These are phyloP conservation scores for Poicephalus meyeri DNA, from an alignment of 2,113 vertebrate species.

Conservation along the genomic window DNA sequence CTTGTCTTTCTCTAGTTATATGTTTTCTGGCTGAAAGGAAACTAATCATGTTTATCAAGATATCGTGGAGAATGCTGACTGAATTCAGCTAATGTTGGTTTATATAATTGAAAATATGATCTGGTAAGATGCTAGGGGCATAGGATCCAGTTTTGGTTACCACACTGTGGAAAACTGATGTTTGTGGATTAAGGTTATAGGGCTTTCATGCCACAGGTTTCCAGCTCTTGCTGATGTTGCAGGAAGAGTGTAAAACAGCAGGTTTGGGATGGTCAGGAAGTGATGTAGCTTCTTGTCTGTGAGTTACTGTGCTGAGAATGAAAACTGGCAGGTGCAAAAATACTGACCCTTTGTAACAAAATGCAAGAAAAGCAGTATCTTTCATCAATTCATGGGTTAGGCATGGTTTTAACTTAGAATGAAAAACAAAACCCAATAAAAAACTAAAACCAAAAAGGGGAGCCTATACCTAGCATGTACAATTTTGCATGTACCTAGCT, in stretches of 20 bases:
- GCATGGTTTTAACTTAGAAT: not conserved
- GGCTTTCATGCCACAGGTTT: not conserved
- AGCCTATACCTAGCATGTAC: not conserved
- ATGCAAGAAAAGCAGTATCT: not conserved
- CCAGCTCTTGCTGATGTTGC: not conserved
- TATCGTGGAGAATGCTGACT: not conserved
- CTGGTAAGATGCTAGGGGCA: not conserved
- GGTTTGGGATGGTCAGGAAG: not conserved
- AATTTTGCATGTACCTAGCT: not conserved
- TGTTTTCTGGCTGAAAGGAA: not conserved
- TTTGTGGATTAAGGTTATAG: not conserved
- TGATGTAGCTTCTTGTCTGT: not conserved
- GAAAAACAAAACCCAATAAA: not conserved
- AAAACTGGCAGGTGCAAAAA: not conserved
- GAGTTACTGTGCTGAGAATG: not conserved
- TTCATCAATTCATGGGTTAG: not conserved
- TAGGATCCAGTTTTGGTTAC: not conserved
- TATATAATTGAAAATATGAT: not conserved
- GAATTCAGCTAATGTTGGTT: not conserved
- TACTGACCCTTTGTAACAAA: not conserved
- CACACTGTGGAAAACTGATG: not conserved
- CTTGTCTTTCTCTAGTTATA: not conserved
- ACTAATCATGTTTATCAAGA: not conserved
- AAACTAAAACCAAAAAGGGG: not conserved
- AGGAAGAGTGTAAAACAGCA: not conserved